These are phyloP conservation scores for Cheiracanthium punctorium DNA, from an alignment of 2,888 invertebrate genomes.

Conservation along the genomic window DNA sequence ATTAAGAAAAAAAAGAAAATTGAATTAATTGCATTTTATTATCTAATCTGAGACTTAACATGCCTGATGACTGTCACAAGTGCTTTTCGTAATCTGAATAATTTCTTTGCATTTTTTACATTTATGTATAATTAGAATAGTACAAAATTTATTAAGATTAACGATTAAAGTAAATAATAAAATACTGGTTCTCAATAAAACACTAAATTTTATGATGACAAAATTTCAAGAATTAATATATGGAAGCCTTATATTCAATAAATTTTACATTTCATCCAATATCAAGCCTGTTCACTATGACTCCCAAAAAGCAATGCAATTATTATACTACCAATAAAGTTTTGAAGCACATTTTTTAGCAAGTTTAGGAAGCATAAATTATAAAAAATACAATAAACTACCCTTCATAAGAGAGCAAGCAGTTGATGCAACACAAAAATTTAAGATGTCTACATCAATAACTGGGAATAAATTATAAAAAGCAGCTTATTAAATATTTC, in stretches of 20 bases:
- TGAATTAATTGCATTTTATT: too few species aligned
- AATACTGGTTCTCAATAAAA: too few species aligned
- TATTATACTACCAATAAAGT: neutral
- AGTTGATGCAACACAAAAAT: neutral
- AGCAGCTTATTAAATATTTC: neutral
- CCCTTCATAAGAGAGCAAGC: neutral
- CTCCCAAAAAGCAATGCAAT: neutral
- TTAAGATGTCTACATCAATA: neutral
- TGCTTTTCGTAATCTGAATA: too few species aligned
- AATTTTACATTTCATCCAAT: neutral
- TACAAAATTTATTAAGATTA: too few species aligned
- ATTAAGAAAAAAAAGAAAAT: too few species aligned
- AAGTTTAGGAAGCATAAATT: neutral
- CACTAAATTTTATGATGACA: too few species aligned
- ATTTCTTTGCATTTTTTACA: too few species aligned
- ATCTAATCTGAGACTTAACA: too few species aligned
- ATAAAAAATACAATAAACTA: neutral
- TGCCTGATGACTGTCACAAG: too few species aligned
- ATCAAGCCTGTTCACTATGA: neutral
- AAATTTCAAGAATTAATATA: too few species aligned
- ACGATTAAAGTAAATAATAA: too few species aligned
- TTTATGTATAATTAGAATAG: too few species aligned
- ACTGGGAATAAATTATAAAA: neutral
- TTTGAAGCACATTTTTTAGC: neutral
- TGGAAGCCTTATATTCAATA: conserved; percentile 10